Base-by-base conservation (phyloP, 2,888 invertebrate genomes). In the Drosophila tanythrix region DNA sequence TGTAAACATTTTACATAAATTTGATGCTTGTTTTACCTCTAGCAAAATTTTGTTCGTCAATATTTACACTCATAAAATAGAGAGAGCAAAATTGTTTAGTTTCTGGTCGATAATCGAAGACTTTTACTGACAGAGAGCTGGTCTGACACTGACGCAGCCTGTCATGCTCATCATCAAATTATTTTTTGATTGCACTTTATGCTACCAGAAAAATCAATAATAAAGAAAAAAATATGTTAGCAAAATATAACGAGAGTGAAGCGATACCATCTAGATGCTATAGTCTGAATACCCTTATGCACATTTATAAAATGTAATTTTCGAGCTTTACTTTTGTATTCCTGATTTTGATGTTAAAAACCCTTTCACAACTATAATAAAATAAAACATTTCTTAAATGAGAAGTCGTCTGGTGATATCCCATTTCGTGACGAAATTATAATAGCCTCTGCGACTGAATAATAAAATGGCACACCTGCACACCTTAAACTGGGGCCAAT, bases 401-500 rank as follows among this genome's bases (percentile, higher is more conserved):
- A 25, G 25, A 46, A 15, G 2, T 46, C 15, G 15, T 25, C 46
- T 25, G 25, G 2, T 15, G 46, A 31, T 31, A 15, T 11, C 43
- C 31, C 15, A 43, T 15, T 43, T 43, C 40, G 21, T 31, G 31
- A 25, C 10, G 43, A 40, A 43, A 43, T 43, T 21, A 21, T 43
- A 43, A 31, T 31, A 25, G 15, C 43, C 21, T 15, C 21, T 31
- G 43, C 11, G 15, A 31, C 31, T 10, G 57, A 71, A 43, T 71
- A 66, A 55, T 69, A 63, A 79, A 72, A 76, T 1, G 70, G 75
- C 29, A 63, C 67, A 80, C 76, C 78, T 81, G 70, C 48, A 66
- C 48, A 66, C 18, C 63, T 48, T 51, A 61, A 62, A 61, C 62
- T 2, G 59, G 48, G 76, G 71, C 74, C 88, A 88, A 88, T 84